Conservation (phyloP, 2,888 invertebrate genomes). For the Heptascelio sp. region DNA sequence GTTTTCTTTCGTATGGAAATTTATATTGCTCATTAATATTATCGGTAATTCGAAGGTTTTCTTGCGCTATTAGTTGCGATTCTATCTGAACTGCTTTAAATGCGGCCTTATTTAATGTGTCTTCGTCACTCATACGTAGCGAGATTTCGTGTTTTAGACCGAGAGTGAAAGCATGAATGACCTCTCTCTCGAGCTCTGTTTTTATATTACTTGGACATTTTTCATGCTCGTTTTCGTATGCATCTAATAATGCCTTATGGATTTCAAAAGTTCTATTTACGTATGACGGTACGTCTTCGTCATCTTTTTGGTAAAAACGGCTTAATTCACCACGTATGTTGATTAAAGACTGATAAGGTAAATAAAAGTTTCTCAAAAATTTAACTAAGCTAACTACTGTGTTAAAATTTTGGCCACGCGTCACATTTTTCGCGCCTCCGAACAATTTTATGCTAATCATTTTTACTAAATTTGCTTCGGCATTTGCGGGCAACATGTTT, state of each 20-base stretch:
- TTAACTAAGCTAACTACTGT: neutral
- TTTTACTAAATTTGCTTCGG: slow-evolving; percentile 10
- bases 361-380: neutral
- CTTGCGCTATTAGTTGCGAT: no score
- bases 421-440: neutral
- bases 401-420: neutral
- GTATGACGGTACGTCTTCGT: neutral
- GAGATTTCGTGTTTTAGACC: slow-evolving; percentile 2
- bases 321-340: slow-evolving; percentile 2
- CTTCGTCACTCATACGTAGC: neutral
- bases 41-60: no score
- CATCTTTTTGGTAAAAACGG: neutral
- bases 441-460: neutral
- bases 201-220: neutral
- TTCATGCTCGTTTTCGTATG: neutral
- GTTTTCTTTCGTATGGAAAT: no score
- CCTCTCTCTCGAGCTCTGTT: neutral
- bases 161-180: neutral
- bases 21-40: no score
- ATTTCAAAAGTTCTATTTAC: neutral
- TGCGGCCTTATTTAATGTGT: neutral
- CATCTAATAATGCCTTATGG: neutral
- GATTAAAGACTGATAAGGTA: neutral
- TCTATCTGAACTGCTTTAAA: neutral
- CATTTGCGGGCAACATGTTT: slow-evolving; percentile 6